phyloP scores from a whole-genome alignment of 2,113 vertebrate genomes.

The Notiomystis cincta region DNA sequence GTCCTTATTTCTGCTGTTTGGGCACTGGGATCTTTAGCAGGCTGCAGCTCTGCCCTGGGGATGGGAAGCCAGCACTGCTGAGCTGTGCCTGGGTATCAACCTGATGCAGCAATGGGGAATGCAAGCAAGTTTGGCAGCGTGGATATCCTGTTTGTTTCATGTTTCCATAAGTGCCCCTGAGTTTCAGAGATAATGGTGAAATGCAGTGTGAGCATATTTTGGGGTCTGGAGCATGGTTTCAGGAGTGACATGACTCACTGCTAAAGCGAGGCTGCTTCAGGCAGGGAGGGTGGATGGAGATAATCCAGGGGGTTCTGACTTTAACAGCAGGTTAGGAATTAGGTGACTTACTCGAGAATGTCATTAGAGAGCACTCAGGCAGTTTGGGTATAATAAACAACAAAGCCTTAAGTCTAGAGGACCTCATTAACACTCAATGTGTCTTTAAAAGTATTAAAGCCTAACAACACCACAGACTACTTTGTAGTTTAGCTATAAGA shows the following conservation, averaged over 20 bases:
- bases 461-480: conserved; percentile 34
- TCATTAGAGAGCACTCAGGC: conserved; percentile 37
- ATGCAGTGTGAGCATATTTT: rapidly evolving
- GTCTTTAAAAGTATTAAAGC: conserved; percentile 56
- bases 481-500: conserved; percentile 36
- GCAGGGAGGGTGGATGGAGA: neutral
- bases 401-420: conserved; percentile 36
- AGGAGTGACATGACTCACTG: neutral
- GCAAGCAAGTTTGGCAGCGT: rapidly evolving
- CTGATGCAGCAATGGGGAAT: rapidly evolving
- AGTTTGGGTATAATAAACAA: conserved; percentile 43
- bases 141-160: rapidly evolving
- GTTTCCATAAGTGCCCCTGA: rapidly evolving
- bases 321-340: conserved; percentile 44
- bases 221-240: neutral
- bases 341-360: neutral
- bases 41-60: rapidly evolving
- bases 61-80: neutral
- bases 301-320: neutral
- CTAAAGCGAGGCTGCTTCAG: neutral
- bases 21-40: rapidly evolving
- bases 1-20: neutral
- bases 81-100: rapidly evolving
- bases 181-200: rapidly evolving
- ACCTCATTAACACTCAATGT: conserved; percentile 34